These are phyloP conservation scores for Plutomurus gul DNA, from an alignment of 1,140 invertebrate genomes.

Conservation along the genomic window DNA sequence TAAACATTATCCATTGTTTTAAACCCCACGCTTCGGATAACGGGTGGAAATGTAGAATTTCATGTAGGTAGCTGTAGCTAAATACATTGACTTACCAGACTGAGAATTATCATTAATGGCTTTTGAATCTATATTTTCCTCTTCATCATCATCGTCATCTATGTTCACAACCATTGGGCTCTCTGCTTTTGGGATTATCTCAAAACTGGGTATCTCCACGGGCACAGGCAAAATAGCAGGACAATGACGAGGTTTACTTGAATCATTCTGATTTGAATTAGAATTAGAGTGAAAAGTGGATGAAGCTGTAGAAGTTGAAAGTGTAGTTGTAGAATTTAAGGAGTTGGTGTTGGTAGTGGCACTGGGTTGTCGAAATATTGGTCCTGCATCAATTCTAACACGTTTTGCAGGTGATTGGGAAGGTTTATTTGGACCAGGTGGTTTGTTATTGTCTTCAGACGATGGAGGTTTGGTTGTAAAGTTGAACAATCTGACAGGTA, in stretches of 20 bases:
- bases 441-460: background rate
- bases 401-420: background rate
- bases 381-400: background rate
- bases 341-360: background rate
- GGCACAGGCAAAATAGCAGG: background rate
- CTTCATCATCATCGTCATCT: background rate
- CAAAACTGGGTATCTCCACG: slow-evolving; percentile 5
- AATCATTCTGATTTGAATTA: background rate
- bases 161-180: background rate
- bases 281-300: background rate
- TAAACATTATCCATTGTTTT: too few relatives aligned
- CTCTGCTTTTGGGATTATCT: background rate
- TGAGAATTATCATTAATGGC: background rate
- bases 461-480: background rate
- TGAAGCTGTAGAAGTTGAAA: background rate
- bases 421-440: background rate
- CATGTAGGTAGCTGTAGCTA: too few relatives aligned
- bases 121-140: background rate
- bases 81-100: background rate
- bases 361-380: background rate
- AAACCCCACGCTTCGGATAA: too few relatives aligned
- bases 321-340: background rate
- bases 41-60: too few relatives aligned
- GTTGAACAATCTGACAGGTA: background rate
- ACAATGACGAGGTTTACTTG: background rate